A percentile compares a stretch with the other conserved stretches of the same genome.
These are phyloP conservation scores for Picus viridis DNA, from an alignment of 2,797 vertebrate genomes.

Conservation along the genomic window DNA sequence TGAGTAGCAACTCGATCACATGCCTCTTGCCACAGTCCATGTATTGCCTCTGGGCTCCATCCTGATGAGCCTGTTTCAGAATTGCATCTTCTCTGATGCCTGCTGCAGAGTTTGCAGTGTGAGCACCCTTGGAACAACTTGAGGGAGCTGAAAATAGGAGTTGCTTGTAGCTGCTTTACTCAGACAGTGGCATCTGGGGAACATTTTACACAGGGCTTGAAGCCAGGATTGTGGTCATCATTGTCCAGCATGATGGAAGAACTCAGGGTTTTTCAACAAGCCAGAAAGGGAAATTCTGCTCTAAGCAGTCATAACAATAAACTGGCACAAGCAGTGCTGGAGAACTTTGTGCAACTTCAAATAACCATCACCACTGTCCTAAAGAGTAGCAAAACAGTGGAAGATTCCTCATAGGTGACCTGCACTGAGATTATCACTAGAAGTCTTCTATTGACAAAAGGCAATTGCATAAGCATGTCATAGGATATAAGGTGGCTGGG, in stretches of 20 bases:
- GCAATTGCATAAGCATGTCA: background rate
- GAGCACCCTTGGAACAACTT: background rate
- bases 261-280: background rate
- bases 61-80: background rate
- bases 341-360: fast-evolving
- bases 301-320: background rate
- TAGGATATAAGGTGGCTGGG: background rate
- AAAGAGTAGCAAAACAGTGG: background rate
- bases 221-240: background rate
- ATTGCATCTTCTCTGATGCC: background rate
- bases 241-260: background rate
- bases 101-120: background rate
- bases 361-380: background rate
- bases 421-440: background rate
- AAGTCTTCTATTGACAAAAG: background rate
- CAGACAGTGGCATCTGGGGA: background rate
- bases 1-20: background rate
- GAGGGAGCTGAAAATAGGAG: background rate
- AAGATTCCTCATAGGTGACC: background rate
- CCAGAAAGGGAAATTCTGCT: background rate
- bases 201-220: background rate
- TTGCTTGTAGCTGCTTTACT: background rate
- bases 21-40: background rate
- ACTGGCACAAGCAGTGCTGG: background rate
- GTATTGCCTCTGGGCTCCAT: background rate